Conservation (phyloP, 2,888 invertebrate genomes). For the Aleiodes testaceus region DNA sequence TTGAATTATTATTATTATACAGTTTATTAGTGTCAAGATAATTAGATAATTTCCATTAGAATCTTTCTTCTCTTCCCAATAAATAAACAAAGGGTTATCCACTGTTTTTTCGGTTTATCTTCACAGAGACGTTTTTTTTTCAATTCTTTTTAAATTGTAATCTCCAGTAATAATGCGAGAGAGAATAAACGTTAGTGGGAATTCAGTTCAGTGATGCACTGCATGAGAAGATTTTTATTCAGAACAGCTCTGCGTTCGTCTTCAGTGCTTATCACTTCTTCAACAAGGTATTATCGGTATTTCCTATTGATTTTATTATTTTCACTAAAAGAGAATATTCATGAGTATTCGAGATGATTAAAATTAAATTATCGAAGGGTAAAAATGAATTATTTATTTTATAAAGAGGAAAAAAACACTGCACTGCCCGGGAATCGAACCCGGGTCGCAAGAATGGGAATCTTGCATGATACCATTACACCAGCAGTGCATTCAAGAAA, state of each 20-base stretch:
- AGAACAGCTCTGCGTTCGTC: conserved; percentile 61
- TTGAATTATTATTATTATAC: too few species aligned
- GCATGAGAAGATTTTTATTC: conserved; percentile 61
- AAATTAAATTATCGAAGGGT: too few species aligned
- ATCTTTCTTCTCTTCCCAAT: too few species aligned
- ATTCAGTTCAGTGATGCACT: conserved; percentile 63
- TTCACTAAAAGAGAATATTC: too few species aligned
- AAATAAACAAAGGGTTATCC: too few species aligned
- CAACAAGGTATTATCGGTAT: conserved; percentile 62
- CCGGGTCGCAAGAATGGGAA: conserved; percentile 98
- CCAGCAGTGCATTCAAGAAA: conserved; percentile 83
- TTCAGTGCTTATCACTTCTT: conserved; percentile 57
- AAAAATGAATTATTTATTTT: neutral
- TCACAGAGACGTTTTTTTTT: conserved; percentile 51
- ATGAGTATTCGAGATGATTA: too few species aligned
- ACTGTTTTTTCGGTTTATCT: conserved; percentile 34
- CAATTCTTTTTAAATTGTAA: conserved; percentile 49
- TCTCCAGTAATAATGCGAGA: conserved; percentile 39
- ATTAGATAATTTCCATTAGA: too few species aligned
- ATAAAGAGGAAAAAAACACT: conserved; percentile 8
- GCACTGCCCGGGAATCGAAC: conserved; percentile 80
- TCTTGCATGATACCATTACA: conserved; percentile 98
- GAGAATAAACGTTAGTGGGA: conserved; percentile 18
- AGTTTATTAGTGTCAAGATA: too few species aligned
- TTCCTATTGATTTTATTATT: conserved; percentile 3